Conservation (phyloP, 1,140 invertebrate genomes). For the Diploscapter pachys region DNA sequence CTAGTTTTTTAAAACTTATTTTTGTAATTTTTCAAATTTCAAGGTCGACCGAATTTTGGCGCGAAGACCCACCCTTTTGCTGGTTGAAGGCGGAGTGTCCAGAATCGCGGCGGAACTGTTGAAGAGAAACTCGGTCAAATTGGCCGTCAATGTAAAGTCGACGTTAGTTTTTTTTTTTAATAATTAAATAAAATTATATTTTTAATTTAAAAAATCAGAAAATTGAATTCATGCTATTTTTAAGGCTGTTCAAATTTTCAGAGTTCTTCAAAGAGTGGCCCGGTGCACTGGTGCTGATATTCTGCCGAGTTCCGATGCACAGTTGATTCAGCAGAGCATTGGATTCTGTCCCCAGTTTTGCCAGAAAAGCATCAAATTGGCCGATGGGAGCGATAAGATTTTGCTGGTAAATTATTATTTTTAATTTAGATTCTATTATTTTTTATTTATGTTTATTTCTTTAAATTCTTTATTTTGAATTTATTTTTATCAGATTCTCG, state of each 20-base stretch:
- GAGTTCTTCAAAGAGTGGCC: conserved; percentile 66
- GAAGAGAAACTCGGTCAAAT: neutral
- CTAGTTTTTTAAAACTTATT: conserved; percentile 1
- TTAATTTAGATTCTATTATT: conserved; percentile 50
- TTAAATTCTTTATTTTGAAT: neutral
- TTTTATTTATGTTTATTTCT: neutral
- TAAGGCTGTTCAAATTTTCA: neutral
- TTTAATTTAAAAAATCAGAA: neutral
- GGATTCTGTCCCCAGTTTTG: conserved; percentile 84
- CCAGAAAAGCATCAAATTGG: conserved; percentile 69
- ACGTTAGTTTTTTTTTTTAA: conserved; percentile 1
- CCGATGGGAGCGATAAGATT: conserved; percentile 62
- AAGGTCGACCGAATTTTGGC: conserved; percentile 77
- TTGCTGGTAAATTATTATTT: conserved; percentile 39
- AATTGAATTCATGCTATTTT: neutral
- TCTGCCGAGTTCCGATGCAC: conserved; percentile 82
- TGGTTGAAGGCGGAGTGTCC: conserved; percentile 69
- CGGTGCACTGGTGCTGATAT: conserved; percentile 79
- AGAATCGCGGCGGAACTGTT: conserved; percentile 24
- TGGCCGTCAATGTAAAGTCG: conserved; percentile 21
- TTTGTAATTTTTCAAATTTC: no score
- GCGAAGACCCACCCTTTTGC: conserved; percentile 77
- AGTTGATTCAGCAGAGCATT: conserved; percentile 75
- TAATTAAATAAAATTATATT: no score
- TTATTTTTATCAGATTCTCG: conserved; percentile 67